Percentiles rank a stretch among this genome's conserved stretches.
phyloP scores from a whole-genome alignment of 2,888 invertebrate genomes.

The Anagyrus pseudococci region DNA sequence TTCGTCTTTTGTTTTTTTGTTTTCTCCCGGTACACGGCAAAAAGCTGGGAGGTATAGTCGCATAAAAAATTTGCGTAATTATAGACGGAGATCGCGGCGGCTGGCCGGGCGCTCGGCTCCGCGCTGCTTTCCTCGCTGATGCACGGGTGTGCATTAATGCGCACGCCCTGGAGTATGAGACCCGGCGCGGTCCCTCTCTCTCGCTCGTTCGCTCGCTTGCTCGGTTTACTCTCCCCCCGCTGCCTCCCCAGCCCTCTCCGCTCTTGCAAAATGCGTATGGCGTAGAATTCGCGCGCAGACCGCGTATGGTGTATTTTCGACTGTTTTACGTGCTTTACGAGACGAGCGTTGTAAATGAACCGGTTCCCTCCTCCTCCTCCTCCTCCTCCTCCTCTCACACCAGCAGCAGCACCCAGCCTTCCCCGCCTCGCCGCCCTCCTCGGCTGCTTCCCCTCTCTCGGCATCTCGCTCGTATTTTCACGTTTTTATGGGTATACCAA shows the following conservation, averaged over 20 bases:
- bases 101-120: not conserved
- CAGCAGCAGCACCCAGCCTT: not conserved
- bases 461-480: conserved; percentile 24
- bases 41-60: too few relatives aligned
- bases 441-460: not conserved
- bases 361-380: conserved; percentile 1
- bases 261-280: not conserved
- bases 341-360: conserved; percentile 35
- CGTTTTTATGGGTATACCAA: conserved; percentile 33
- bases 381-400: not conserved
- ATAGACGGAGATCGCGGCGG: conserved; percentile 27
- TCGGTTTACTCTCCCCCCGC: too few relatives aligned
- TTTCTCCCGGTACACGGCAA: too few relatives aligned
- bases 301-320: conserved; percentile 32
- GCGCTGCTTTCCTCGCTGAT: conserved; percentile 32
- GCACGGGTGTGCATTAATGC: conserved; percentile 29
- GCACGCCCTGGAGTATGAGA: conserved; percentile 1
- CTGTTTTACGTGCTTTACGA: conserved; percentile 37
- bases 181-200: conserved; percentile 16
- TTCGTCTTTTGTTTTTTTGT: too few relatives aligned
- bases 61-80: conserved; percentile 34
- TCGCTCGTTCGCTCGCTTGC: not conserved
- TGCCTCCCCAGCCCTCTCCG: too few relatives aligned
- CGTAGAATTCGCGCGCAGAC: conserved; percentile 5
- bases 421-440: not conserved